phyloP scores from a whole-genome alignment of 2,113 vertebrate genomes.

The Tychaedon coryphoeus region DNA sequence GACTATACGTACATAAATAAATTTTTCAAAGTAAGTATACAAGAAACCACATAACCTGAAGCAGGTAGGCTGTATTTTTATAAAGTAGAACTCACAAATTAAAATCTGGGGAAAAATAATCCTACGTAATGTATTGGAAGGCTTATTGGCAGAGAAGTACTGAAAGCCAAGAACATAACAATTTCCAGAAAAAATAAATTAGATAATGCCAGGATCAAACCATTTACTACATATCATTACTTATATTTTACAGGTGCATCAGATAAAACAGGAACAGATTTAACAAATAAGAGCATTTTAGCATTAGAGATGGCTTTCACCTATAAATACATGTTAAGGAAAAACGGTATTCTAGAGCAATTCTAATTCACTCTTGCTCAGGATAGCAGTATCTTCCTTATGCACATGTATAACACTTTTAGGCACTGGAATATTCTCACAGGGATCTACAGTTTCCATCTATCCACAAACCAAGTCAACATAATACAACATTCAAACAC shows the following conservation, averaged over 20 bases:
- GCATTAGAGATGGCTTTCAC: neutral
- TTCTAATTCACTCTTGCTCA: neutral
- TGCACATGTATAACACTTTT: neutral
- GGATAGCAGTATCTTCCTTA: neutral
- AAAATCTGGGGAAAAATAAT: neutral
- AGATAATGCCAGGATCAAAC: neutral
- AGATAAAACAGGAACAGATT: neutral
- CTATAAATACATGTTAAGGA: neutral
- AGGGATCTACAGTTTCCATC: neutral
- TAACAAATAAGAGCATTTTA: neutral
- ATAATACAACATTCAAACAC: neutral
- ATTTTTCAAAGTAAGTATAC: neutral
- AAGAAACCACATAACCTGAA: neutral
- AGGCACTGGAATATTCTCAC: neutral
- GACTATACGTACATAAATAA: neutral
- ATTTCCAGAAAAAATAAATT: neutral
- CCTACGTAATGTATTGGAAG: neutral
- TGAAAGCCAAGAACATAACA: neutral
- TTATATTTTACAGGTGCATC: neutral
- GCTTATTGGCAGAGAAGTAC: neutral
- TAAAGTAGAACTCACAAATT: neutral
- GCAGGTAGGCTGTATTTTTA: neutral
- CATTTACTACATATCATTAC: neutral
- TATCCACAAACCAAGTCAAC: neutral
- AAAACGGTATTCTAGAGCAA: neutral